Evolutionary conservation across 2,888 invertebrate genomes (phyloP).

Genomic region (Temnothorax rugatulus): DNA sequence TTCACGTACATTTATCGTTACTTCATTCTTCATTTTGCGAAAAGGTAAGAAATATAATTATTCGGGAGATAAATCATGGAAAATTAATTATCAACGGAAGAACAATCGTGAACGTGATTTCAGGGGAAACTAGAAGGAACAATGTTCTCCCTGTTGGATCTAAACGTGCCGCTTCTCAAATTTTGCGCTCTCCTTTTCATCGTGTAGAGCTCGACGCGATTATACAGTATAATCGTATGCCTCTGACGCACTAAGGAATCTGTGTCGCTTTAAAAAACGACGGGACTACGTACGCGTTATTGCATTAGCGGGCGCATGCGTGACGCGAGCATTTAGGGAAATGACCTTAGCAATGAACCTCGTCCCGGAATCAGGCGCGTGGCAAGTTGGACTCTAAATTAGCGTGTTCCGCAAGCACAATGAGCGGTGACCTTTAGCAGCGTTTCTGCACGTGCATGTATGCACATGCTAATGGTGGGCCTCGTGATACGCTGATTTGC

Average conservation of each 20-base stretch:
- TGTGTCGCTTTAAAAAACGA: constrained; percentile 18
- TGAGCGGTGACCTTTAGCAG: constrained; percentile 75
- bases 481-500: constrained; percentile 6
- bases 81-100: constrained; percentile 3
- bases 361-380: constrained; percentile 48
- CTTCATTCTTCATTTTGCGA: neutral
- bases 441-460: constrained; percentile 7
- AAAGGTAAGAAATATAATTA: neutral
- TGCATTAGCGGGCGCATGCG: neutral
- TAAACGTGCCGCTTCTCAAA: neutral
- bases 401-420: constrained; percentile 76
- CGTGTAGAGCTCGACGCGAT: neutral
- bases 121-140: neutral
- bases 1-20: neutral
- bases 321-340: constrained; percentile 47
- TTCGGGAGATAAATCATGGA: neutral
- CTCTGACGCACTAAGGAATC: constrained; percentile 21
- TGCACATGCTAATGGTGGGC: constrained; percentile 39
- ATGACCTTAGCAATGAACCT: constrained; percentile 75
- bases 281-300: constrained; percentile 19
- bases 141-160: neutral
- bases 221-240: neutral
- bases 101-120: neutral
- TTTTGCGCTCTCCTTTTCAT: neutral
- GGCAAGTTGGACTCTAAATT: constrained; percentile 71